Evolutionary conservation across 2,888 invertebrate genomes (phyloP).

Genomic region (Cheiracanthium punctorium): DNA sequence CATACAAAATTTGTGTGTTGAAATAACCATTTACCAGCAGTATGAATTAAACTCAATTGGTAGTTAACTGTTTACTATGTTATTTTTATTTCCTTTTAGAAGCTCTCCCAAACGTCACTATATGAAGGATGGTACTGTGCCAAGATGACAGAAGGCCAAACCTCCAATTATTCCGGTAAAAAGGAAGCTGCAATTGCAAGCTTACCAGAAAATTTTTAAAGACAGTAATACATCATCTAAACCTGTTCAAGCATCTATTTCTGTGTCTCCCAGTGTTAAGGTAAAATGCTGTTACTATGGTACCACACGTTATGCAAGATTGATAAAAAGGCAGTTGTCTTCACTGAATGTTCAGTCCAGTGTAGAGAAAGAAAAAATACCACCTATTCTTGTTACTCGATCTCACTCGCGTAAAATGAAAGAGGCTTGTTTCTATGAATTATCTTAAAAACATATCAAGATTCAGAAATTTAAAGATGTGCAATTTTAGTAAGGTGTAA

Average conservation of each 20-base stretch:
- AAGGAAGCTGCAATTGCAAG: background rate
- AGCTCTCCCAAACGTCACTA: slow-evolving; percentile 25
- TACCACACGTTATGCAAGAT: slow-evolving; percentile 5
- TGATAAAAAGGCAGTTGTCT: background rate
- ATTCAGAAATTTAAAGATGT: too few relatives aligned
- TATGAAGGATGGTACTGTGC: slow-evolving; percentile 1
- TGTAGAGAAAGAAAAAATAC: background rate
- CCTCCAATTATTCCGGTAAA: background rate
- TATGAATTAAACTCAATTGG: too few relatives aligned
- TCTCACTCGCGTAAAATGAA: slow-evolving; percentile 41
- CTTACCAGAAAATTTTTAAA: background rate
- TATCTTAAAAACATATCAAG: slow-evolving; percentile 47
- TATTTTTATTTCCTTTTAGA: slow-evolving; percentile 27
- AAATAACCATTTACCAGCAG: too few relatives aligned
- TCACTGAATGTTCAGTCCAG: background rate
- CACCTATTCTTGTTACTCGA: slow-evolving; percentile 49
- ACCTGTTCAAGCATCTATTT: background rate
- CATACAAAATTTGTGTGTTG: too few relatives aligned
- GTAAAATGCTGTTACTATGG: slow-evolving; percentile 1
- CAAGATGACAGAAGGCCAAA: slow-evolving; percentile 58
- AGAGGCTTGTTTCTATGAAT: slow-evolving; percentile 43
- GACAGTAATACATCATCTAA: background rate
- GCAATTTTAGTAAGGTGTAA: too few relatives aligned
- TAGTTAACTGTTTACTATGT: too few relatives aligned
- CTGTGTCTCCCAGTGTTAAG: background rate